Conservation (phyloP, 1,140 invertebrate genomes). For the Pseudobourletiella spinata region DNA sequence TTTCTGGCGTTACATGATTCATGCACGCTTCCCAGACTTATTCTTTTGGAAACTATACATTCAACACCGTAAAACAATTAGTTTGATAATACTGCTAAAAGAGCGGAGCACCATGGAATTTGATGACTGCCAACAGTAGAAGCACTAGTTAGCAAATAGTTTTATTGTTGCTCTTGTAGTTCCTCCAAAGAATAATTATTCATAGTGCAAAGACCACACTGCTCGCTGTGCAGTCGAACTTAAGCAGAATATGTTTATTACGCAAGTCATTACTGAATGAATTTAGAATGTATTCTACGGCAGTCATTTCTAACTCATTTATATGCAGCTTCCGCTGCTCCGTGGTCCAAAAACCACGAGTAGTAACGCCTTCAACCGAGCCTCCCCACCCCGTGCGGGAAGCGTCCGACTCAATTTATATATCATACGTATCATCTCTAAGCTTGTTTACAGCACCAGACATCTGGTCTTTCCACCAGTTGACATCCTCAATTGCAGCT, state of each 20-base stretch:
- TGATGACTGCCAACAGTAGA: no score
- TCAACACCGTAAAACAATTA: no score
- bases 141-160: no score
- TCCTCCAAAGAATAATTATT: no score
- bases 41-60: no score
- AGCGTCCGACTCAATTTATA: neutral
- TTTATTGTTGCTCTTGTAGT: no score
- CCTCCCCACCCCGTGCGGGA: slow-evolving; percentile 7
- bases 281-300: slow-evolving; percentile 3
- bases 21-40: no score
- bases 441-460: neutral
- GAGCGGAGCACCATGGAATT: no score
- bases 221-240: slow-evolving; percentile 9
- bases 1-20: no score
- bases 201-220: no score
- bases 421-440: neutral
- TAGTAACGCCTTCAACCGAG: neutral
- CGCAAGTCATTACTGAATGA: neutral
- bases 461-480: slow-evolving; percentile 7
- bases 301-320: slow-evolving; percentile 20
- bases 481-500: neutral
- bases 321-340: slow-evolving; percentile 10
- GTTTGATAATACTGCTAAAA: no score
- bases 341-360: neutral
- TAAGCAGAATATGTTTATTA: slow-evolving; percentile 3